Evolutionary conservation across 2,888 invertebrate species (phyloP), one percentile per base, ranked within the genome.

Genomic region (Spodoptera picta): DNA sequence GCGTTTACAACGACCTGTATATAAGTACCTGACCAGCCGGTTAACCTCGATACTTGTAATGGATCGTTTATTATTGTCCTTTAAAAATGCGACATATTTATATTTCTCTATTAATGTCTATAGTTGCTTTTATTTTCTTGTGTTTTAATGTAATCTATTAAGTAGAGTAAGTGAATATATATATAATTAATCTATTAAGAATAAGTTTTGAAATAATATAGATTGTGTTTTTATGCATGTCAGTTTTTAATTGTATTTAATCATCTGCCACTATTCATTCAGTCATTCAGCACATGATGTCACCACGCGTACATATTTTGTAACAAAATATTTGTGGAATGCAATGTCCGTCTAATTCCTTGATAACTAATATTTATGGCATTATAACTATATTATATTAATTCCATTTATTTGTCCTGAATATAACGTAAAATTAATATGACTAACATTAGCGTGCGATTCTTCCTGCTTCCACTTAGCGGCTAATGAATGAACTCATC

Each of bases 1-100:
- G 77, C 68, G 76, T 77, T 66, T 61, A 71, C 63, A 64, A 73
- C 55, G 62, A 56, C 69, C 62, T 56, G 60, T 75, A 65, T 59
- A 50, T 73, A 36, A 55, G 69, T 75, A 77, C 80, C 73, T 78
- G 79, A 57, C 74, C 48, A 83, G 79, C 88, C 84, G 80, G 91
- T 90, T 90, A 81, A 83, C 87, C 89, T 90, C 89, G 88, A 75
- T 83, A 78, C 79, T 82, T 82, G 84, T 82, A 87, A 87, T 82
- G 68, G 80, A 89, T 88, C 84, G 77, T 75, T 77, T 83, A 86
- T 87, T 85, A 85, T 84, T 83, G 81, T 83, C 81, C 82, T 88
- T 86, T 84, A 83, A 87, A 84, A 83, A 81, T 83, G 81, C 72
- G 69, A 65, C 60, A 73, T 80, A 81, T 75, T 71, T 68, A 27